A percentile compares a stretch with the other conserved stretches of the same genome.
phyloP scores from a whole-genome alignment of 2,888 invertebrate genomes.

The Apamea anceps region DNA sequence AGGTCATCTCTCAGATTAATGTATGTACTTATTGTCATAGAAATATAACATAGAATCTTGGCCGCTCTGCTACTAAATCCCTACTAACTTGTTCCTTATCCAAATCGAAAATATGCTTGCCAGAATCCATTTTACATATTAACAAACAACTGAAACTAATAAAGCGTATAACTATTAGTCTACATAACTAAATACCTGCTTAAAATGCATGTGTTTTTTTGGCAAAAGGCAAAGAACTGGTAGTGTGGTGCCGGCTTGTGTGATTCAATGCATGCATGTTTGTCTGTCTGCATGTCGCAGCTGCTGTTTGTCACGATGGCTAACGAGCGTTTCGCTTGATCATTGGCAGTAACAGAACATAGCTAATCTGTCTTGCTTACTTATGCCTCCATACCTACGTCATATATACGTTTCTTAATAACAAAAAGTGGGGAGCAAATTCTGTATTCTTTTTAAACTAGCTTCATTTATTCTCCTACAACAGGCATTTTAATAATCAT shows the following conservation, averaged over 20 bases:
- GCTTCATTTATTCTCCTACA: background rate
- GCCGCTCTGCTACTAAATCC: background rate
- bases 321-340: constrained; percentile 28
- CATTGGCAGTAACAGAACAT: constrained; percentile 27
- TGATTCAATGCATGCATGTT: constrained; percentile 1
- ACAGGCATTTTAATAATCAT: background rate
- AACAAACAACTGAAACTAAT: background rate
- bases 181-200: background rate
- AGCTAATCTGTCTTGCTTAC: constrained; percentile 17
- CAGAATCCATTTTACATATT: background rate
- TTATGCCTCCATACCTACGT: background rate
- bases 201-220: background rate
- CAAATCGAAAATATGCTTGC: background rate
- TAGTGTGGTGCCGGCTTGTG: background rate
- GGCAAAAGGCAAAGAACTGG: constrained; percentile 1
- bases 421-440: background rate
- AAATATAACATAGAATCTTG: background rate
- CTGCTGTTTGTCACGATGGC: constrained; percentile 17
- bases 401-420: background rate
- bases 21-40: background rate
- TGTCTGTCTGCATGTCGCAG: constrained; percentile 15
- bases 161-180: background rate
- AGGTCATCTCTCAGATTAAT: background rate
- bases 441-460: background rate
- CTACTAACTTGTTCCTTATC: background rate